Conservation (phyloP, 2,888 invertebrate species). For the Pecten maximus region DNA sequence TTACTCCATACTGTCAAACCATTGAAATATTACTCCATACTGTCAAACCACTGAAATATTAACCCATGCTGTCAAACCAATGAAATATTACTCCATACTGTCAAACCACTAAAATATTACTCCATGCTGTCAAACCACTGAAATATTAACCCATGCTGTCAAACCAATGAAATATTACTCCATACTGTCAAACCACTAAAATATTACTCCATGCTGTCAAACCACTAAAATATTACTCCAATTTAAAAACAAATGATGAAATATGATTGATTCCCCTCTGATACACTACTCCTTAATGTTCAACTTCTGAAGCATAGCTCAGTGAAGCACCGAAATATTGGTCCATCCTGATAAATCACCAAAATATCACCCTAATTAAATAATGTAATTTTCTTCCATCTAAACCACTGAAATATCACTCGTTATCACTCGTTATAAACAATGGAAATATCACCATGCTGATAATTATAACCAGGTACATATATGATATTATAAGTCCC, state of each 20-base stretch:
- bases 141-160: too few species aligned
- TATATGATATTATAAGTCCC: too few species aligned
- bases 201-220: too few species aligned
- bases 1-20: not conserved
- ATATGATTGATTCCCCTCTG: not conserved
- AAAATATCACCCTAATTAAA: not conserved
- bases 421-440: not conserved
- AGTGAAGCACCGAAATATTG: not conserved
- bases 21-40: not conserved
- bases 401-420: slow-evolving; percentile 7
- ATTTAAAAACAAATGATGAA: too few species aligned
- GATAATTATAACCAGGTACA: too few species aligned
- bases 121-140: too few species aligned
- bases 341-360: not conserved
- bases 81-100: not conserved
- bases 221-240: not conserved
- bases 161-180: too few species aligned
- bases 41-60: not conserved
- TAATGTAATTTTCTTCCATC: too few species aligned
- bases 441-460: not conserved
- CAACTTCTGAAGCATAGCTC: too few species aligned
- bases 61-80: not conserved
- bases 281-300: not conserved
- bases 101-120: too few species aligned
- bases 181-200: too few species aligned